These are phyloP conservation scores for Sula dactylatra DNA, from an alignment of 2,113 vertebrate genomes.

Conservation along the genomic window DNA sequence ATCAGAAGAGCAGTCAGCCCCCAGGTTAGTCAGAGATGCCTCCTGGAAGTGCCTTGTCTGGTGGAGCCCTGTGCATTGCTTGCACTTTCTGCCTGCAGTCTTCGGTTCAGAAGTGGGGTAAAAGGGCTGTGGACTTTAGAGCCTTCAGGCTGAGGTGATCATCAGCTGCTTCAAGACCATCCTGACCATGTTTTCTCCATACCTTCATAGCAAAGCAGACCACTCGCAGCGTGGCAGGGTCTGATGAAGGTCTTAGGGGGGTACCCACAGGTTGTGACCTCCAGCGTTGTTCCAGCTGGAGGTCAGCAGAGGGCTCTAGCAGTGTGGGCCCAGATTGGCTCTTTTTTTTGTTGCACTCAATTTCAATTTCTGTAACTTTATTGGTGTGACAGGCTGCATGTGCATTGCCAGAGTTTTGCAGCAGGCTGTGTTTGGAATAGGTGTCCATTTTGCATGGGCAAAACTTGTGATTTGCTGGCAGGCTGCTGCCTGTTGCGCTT, in stretches of 20 bases:
- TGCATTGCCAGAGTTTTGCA: background rate
- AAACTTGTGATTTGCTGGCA: background rate
- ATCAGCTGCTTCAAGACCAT: background rate
- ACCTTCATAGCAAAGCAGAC: background rate
- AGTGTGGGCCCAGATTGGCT: background rate
- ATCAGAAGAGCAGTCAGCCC: background rate
- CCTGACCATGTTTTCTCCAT: background rate
- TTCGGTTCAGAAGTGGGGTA: background rate
- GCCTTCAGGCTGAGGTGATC: background rate
- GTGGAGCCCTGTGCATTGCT: rapidly evolving
- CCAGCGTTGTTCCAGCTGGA: conserved; percentile 31
- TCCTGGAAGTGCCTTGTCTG: background rate
- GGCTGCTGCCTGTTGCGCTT: background rate
- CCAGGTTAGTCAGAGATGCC: background rate
- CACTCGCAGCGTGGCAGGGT: background rate
- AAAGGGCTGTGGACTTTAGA: background rate
- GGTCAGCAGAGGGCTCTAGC: conserved; percentile 68
- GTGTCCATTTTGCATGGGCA: conserved; percentile 14
- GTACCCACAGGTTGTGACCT: conserved; percentile 15
- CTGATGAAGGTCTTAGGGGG: background rate
- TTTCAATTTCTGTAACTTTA: background rate
- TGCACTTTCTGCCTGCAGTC: background rate
- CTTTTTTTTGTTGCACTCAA: background rate
- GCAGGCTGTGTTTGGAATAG: background rate
- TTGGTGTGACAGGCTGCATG: background rate